phyloP scores from a whole-genome alignment of 2,113 vertebrate species.

The Alces alces region DNA sequence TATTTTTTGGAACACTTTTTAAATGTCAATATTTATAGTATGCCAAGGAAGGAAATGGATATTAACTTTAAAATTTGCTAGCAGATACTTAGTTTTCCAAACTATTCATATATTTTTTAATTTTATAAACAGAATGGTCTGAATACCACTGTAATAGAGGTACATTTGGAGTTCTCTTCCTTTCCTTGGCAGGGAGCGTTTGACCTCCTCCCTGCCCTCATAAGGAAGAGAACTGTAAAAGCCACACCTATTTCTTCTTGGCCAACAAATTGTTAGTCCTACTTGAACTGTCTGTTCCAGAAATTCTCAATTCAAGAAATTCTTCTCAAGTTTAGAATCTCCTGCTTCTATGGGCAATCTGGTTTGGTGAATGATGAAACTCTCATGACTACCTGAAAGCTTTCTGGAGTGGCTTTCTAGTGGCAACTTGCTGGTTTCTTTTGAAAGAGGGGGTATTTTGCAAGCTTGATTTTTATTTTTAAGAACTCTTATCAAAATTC shows the following conservation, averaged over 20 bases:
- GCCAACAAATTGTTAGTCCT: not conserved
- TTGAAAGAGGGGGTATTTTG: not conserved
- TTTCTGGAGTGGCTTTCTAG: not conserved
- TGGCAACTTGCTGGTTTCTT: not conserved
- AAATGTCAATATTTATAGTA: conserved; percentile 41
- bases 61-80: not conserved
- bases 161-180: not conserved
- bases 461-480: not conserved
- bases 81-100: not conserved
- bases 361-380: not conserved
- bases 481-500: not conserved
- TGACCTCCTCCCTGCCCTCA: not conserved
- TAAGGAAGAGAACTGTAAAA: not conserved
- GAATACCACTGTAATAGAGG: not conserved
- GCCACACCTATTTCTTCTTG: not conserved
- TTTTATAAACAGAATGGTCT: not conserved
- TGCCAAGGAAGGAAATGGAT: not conserved
- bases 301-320: conserved; percentile 3
- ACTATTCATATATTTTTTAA: not conserved
- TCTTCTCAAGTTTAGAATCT: not conserved
- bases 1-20: not conserved
- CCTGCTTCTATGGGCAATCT: not conserved
- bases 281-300: not conserved
- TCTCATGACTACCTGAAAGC: not conserved
- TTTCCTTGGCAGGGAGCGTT: not conserved